A percentile compares a stretch with the other conserved stretches of the same genome.
Evolutionary conservation across 2,797 vertebrate genomes (phyloP).

Genomic region (Poecilia velifera): DNA sequence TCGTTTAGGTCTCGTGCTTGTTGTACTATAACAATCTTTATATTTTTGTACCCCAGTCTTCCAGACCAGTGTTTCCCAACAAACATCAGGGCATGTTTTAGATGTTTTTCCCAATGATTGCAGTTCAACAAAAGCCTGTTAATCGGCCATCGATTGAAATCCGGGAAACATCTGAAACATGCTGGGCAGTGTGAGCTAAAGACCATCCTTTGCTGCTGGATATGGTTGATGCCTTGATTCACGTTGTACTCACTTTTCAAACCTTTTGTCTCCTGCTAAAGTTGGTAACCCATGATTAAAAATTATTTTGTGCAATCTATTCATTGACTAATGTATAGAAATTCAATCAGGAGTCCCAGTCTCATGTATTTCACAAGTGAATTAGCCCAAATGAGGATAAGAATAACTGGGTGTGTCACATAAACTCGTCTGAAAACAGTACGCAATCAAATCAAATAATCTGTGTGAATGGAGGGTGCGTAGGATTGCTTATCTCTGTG

Average conservation of each 20-base stretch:
- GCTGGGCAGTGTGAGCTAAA: too few relatives aligned
- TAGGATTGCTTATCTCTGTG: not conserved
- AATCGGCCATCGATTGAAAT: too few relatives aligned
- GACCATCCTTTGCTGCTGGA: too few relatives aligned
- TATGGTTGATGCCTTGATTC: too few relatives aligned
- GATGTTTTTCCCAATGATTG: too few relatives aligned
- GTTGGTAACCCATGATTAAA: not conserved
- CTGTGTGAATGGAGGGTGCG: not conserved
- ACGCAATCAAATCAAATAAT: not conserved
- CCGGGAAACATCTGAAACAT: too few relatives aligned
- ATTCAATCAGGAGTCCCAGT: not conserved
- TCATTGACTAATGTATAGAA: not conserved
- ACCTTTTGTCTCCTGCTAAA: not conserved
- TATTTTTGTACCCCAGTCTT: not conserved
- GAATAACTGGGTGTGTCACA: not conserved
- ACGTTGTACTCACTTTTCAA: not conserved
- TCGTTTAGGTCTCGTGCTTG: too few relatives aligned
- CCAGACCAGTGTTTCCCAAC: too few relatives aligned
- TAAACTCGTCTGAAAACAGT: not conserved
- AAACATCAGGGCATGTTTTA: too few relatives aligned
- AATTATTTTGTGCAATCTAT: not conserved
- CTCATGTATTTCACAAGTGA: not conserved
- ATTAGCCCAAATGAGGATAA: not conserved
- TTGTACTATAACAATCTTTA: not conserved
- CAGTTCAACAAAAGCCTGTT: too few relatives aligned